Percentiles rank a stretch among this genome's conserved stretches.
These are phyloP conservation scores for Sander vitreus DNA, from an alignment of 2,113 vertebrate species.

Conservation along the genomic window DNA sequence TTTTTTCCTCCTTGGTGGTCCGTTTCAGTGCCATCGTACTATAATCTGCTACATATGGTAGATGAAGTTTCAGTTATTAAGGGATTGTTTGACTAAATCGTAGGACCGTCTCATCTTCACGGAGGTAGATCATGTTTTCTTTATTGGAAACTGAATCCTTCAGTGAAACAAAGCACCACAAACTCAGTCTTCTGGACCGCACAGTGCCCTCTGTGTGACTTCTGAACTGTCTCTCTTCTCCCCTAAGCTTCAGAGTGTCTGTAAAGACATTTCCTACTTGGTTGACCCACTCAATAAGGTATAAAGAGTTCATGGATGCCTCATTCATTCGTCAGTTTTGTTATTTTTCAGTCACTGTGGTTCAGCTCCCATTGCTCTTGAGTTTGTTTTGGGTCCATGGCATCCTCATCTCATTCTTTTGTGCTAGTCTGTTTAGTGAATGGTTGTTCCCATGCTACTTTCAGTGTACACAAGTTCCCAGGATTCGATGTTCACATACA, in stretches of 20 bases:
- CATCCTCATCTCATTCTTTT: constrained; percentile 30
- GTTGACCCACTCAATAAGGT: constrained; percentile 87
- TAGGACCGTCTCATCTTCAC: background rate
- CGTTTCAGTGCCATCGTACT: background rate
- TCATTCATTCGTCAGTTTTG: constrained; percentile 21
- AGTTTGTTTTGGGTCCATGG: constrained; percentile 41
- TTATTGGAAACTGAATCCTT: constrained; percentile 3
- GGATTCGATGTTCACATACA: constrained; percentile 16
- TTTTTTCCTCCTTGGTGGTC: background rate
- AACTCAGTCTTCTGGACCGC: background rate
- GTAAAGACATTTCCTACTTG: constrained; percentile 87
- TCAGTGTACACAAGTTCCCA: constrained; percentile 16
- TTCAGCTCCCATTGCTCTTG: constrained; percentile 16
- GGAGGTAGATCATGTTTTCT: background rate
- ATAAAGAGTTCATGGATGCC: constrained; percentile 43
- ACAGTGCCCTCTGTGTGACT: constrained; percentile 2
- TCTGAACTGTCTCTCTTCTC: constrained; percentile 71
- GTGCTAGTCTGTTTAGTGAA: constrained; percentile 12
- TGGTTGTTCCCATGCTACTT: constrained; percentile 34
- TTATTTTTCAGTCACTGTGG: constrained; percentile 21
- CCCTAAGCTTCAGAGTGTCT: constrained; percentile 85
- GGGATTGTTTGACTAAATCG: background rate
- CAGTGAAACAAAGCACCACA: background rate
- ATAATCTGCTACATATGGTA: background rate
- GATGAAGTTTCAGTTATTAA: background rate